Base-by-base conservation (phyloP, 1,140 invertebrate species). In the Harpegnathos saltator region DNA sequence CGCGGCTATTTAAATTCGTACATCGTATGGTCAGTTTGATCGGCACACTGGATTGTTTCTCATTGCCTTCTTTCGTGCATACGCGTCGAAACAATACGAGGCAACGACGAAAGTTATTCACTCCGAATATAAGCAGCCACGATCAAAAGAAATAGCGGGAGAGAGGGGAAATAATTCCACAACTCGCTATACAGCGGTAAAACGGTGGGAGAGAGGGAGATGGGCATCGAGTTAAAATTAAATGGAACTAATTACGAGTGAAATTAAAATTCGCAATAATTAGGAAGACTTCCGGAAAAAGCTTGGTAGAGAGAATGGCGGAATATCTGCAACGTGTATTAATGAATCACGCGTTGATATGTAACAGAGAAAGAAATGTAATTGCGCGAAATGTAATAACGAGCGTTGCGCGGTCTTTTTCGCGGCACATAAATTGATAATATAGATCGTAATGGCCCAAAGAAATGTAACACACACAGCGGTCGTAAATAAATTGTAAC, bases 341-440 rank as follows among this genome's bases (percentile, higher is more conserved):
- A 48, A 69, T 80, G 14, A 69, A 48, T 69, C 7, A 38, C 14
- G 38, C 2, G 17, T 0, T 48, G 14, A 58, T 9, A 58, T 69
- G 26, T n/a, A 29, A 26, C 11, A 2, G 4, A 33, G 17, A 2
- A n/a, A 24, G 33, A 4, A 38, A 68, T 5, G 24, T 0, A 22
- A 56, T 44, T 44, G 38, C 38, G 38, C 38, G 12, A 78, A 75
- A 75, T 33, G 17, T 44, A 77, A 80, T 54, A 33, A 12, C 48
- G 19, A 66, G 17, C n/a, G 11, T 71, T 44, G 38, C 38, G n/a
- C 54, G 56, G n/a, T 1, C 0, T 48, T 69, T 80, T 48, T 38
- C 9, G 1, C 56, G 52, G 38, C 38, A 69, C 33, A n/a, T 78
- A 69, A 69, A 69, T 69, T 78, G 33, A 78, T 58, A 78, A 69